Evolutionary conservation across 2,797 vertebrate species (phyloP).

Genomic region (Sebastolobus altivelis): DNA sequence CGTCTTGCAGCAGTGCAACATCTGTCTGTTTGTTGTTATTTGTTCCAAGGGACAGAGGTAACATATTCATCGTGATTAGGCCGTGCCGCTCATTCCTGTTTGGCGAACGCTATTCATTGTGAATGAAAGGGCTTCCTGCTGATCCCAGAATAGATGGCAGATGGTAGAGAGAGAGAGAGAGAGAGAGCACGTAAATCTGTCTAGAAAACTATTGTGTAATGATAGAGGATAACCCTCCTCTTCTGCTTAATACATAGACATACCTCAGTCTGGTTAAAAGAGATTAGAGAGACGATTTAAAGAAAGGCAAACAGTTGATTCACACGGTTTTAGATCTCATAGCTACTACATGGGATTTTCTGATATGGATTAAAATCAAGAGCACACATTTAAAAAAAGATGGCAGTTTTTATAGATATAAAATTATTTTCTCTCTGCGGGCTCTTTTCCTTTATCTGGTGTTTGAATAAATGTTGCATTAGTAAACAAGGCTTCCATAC

Average conservation of each 20-base stretch:
- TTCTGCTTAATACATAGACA: constrained; percentile 2
- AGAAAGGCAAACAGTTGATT: neutral
- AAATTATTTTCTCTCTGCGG: constrained; percentile 11
- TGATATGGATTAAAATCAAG: neutral
- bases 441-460: constrained; percentile 21
- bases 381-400: constrained; percentile 4
- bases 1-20: constrained; percentile 4
- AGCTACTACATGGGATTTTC: neutral
- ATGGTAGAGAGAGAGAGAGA: constrained; percentile 12
- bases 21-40: constrained; percentile 40
- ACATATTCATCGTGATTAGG: constrained; percentile 40
- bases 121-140: constrained; percentile 64
- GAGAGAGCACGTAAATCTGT: constrained; percentile 33
- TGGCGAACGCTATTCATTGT: constrained; percentile 45
- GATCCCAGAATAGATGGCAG: constrained; percentile 49
- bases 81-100: constrained; percentile 41
- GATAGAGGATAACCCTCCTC: constrained; percentile 15
- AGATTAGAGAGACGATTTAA: constrained; percentile 19
- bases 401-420: constrained; percentile 13
- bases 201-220: constrained; percentile 47
- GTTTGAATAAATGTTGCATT: constrained; percentile 36
- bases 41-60: constrained; percentile 5
- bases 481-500: constrained; percentile 35
- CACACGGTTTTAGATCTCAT: neutral
- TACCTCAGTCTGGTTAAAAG: constrained; percentile 19